Base-by-base conservation (phyloP, 2,113 vertebrate genomes). In the Hippocampus zosterae region DNA sequence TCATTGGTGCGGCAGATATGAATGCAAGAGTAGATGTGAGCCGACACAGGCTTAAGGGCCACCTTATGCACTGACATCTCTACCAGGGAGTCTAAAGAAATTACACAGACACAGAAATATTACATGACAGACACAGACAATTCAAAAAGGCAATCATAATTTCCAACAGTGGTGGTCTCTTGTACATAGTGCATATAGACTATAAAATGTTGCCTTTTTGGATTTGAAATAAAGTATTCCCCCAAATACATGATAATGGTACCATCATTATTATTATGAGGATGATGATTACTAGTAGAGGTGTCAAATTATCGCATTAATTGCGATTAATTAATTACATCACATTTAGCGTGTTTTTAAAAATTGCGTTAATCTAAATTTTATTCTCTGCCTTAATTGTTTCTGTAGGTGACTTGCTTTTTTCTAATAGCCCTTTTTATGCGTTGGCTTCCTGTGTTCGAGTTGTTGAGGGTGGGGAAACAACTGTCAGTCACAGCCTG, bases 11-110 rank as follows among this genome's bases (percentile, higher is more conserved):
- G 89, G 65, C 88, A 68, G 1, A 84, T 65, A 57, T 75, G 89
- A 18, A 97, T 91, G 69, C 85, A 90, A 40, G 79, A 71, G 84
- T 94, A 95, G 57, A 96, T 86, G 67, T 87, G 84, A 0, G 86
- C 23, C 33, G 86, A 84, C 60, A 95, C 69, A 0, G 95, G 94
- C 50, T 92, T 94, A 69, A 97, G 87, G 1, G 95, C 87, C 48
- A 93, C 93, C 75, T 92, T 94, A 85, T 93, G 94, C 44, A 97
- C 50, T 37, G 93, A 89, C 0, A 85, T 70, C 81, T 97, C 95
- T 25, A 96, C 69, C 69, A 94, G 74, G 0, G 79, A 76, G 68
- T 94, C 95, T 96, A 71, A 2, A 62, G 57, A 8, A 42, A 57
- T 50, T 10, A 2, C 18, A 60, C 0, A 15, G 7, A 11, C 55